phyloP scores from a whole-genome alignment of 2,113 vertebrate genomes.

The Poicephalus meyeri region DNA sequence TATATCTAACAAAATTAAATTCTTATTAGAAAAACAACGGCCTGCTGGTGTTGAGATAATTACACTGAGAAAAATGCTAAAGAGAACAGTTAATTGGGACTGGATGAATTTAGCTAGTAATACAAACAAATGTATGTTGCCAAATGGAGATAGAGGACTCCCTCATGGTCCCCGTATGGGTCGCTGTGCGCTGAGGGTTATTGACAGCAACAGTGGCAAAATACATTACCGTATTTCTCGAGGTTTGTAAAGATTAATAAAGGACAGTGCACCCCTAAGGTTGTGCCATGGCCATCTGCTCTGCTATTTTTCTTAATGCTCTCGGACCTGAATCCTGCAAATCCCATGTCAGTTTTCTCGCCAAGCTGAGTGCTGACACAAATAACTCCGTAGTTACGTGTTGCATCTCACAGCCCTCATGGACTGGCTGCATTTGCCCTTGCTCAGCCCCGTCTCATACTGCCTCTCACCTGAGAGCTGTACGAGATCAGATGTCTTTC shows the following conservation, averaged over 20 bases:
- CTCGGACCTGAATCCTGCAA: neutral
- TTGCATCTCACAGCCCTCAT: accelerated
- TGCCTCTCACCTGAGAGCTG: neutral
- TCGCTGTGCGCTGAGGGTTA: neutral
- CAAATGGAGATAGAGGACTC: slow-evolving; percentile 18
- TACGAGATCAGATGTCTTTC: neutral
- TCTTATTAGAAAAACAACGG: slow-evolving; percentile 46
- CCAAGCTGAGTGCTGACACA: neutral
- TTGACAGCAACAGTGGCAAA: neutral
- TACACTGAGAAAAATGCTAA: slow-evolving; percentile 40
- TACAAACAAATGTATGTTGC: slow-evolving; percentile 40
- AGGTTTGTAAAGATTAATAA: neutral
- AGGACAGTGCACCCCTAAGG: slow-evolving; percentile 10
- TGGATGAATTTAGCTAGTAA: slow-evolving; percentile 52
- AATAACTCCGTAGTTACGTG: accelerated
- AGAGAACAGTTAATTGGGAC: slow-evolving; percentile 58
- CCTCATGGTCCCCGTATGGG: neutral
- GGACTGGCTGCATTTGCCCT: neutral
- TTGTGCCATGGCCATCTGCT: slow-evolving; percentile 8
- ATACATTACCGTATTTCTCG: slow-evolving; percentile 3
- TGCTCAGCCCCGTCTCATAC: neutral
- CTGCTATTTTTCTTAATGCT: neutral
- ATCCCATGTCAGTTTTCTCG: neutral
- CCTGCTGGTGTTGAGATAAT: slow-evolving; percentile 54
- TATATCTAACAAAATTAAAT: slow-evolving; percentile 61